phyloP scores from a whole-genome alignment of 2,797 vertebrate species.

The Epinephelus awoara region DNA sequence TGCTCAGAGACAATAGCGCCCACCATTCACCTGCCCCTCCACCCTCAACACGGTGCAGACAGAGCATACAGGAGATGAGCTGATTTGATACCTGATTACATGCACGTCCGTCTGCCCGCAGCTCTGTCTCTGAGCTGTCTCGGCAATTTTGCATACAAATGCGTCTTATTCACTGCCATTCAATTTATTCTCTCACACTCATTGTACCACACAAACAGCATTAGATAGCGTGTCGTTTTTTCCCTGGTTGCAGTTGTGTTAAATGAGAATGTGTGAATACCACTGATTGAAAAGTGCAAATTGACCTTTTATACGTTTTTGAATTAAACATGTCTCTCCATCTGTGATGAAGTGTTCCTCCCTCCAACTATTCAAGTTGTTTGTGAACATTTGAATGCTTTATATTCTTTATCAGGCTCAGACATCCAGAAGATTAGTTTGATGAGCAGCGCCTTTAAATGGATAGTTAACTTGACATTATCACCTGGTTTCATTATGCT shows the following conservation, averaged over 20 bases:
- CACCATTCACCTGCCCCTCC: conserved; percentile 50
- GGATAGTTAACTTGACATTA: conserved; percentile 43
- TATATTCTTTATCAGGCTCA: conserved; percentile 5
- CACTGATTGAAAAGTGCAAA: conserved; percentile 51
- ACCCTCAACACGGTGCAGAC: conserved; percentile 21
- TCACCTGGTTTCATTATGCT: conserved; percentile 50
- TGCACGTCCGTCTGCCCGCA: conserved; percentile 65
- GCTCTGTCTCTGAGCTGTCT: conserved; percentile 62
- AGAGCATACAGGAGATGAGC: conserved; percentile 42
- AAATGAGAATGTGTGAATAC: conserved; percentile 48
- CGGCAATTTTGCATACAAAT: conserved; percentile 77
- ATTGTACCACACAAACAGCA: conserved; percentile 43
- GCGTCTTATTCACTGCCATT: conserved; percentile 66
- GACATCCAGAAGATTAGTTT: conserved; percentile 39
- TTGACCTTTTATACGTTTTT: conserved; percentile 46
- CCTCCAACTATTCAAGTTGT: conserved; percentile 24
- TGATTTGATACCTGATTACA: conserved; percentile 76
- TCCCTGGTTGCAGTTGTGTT: conserved; percentile 13
- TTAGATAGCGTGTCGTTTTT: conserved; percentile 30
- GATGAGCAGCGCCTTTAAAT: conserved; percentile 38
- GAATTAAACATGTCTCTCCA: conserved; percentile 27
- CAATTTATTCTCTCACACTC: conserved; percentile 61
- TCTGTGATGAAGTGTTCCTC: conserved; percentile 20
- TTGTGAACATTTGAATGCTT: conserved; percentile 39
- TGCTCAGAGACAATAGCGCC: conserved; percentile 75